Percentiles rank a stretch among this genome's conserved stretches.
Conservation (phyloP, 35 echinoderm and acorn worm species). For the Ophioderma brevispina region DNA sequence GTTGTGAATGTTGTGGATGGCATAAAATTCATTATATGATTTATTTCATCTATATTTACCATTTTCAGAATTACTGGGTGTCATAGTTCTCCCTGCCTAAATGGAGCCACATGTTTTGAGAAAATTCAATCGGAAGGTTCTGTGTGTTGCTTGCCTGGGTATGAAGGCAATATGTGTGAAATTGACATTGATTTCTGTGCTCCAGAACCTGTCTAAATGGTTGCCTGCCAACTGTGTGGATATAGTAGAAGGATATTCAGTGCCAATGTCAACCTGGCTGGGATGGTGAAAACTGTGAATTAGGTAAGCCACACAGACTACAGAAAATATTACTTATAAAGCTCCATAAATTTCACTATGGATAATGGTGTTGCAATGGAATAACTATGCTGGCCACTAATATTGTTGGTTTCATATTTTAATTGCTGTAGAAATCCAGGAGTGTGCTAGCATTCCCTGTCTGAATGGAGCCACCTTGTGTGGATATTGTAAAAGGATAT, state of each 20-base stretch:
- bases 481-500: conserved; percentile 10
- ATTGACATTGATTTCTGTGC: neutral
- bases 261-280: neutral
- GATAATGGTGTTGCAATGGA: no score
- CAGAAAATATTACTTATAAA: no score
- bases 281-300: neutral
- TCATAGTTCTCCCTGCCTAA: neutral
- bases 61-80: no score
- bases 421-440: neutral
- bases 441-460: conserved; percentile 55
- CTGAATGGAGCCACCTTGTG: conserved; percentile 56
- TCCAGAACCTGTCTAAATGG: neutral
- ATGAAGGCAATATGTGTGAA: no score
- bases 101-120: neutral
- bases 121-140: neutral
- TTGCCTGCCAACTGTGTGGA: neutral
- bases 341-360: no score
- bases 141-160: neutral
- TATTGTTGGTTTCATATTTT: no score
- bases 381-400: no score
- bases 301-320: no score
- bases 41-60: no score
- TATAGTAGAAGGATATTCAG: neutral
- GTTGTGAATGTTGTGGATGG: no score
- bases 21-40: no score